A percentile compares a stretch with the other conserved stretches of the same genome.
Evolutionary conservation across 2,888 invertebrate genomes (phyloP).

Genomic region (Clusia tigrina): DNA sequence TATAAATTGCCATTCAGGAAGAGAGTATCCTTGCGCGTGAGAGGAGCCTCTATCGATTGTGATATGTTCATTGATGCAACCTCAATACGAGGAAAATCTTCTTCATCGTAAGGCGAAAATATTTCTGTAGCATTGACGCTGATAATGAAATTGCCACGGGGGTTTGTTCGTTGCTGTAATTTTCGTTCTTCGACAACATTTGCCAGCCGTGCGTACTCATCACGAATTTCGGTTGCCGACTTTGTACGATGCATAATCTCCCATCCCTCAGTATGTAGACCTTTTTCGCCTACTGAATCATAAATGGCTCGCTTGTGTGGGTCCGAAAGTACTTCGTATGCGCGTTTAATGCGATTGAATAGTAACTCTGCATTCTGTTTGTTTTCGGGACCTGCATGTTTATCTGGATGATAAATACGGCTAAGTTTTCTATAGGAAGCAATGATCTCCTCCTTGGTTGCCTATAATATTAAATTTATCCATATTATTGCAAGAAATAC

Average conservation of each 20-base stretch:
- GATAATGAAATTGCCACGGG: constrained; percentile 85
- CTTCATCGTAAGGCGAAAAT: constrained; percentile 83
- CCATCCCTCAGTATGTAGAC: constrained; percentile 94
- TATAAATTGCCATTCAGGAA: constrained; percentile 83
- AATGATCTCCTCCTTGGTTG: constrained; percentile 89
- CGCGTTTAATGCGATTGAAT: constrained; percentile 91
- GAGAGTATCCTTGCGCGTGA: constrained; percentile 85
- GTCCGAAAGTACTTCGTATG: constrained; percentile 94
- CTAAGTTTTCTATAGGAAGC: constrained; percentile 92
- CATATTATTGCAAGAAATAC: not conserved
- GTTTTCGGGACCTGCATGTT: constrained; percentile 83
- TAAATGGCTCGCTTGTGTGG: constrained; percentile 95
- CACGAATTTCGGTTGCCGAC: constrained; percentile 94
- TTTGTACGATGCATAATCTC: constrained; percentile 90
- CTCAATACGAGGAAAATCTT: constrained; percentile 79
- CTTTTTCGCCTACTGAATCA: constrained; percentile 86
- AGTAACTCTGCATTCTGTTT: constrained; percentile 91
- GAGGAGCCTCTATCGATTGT: constrained; percentile 92
- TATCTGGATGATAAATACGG: constrained; percentile 95
- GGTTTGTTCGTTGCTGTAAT: constrained; percentile 90
- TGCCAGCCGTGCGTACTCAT: constrained; percentile 91
- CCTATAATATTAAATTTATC: constrained; percentile 69
- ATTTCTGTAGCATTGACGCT: constrained; percentile 93
- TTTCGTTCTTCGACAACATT: constrained; percentile 86
- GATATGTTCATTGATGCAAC: constrained; percentile 92